Evolutionary conservation across 92 coral and sea anemone genomes (phyloP).

Genomic region (Palythoa grandiflora): DNA sequence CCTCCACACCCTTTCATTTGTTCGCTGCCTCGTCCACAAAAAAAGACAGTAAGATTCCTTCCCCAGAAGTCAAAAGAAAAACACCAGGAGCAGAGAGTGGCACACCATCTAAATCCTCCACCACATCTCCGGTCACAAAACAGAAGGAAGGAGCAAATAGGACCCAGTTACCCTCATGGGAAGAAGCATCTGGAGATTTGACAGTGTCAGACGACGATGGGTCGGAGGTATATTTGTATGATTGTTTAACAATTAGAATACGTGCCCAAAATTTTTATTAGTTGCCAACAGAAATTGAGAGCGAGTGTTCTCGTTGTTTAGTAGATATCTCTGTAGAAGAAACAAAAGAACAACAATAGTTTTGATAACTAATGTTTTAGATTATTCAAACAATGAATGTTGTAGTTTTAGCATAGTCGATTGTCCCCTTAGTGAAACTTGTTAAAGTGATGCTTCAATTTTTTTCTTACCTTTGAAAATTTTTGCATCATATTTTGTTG

Average conservation of each 20-base stretch:
- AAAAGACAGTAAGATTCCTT: slow-evolving; percentile 15
- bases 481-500: neutral
- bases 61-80: neutral
- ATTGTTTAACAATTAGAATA: neutral
- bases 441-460: too few species aligned
- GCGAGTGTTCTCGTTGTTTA: neutral
- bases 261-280: neutral
- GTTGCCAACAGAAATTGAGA: too few species aligned
- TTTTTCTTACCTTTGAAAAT: neutral
- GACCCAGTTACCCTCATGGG: slow-evolving; percentile 1
- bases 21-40: slow-evolving; percentile 41
- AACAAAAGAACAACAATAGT: too few species aligned
- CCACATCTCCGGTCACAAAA: neutral
- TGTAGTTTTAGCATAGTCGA: too few species aligned
- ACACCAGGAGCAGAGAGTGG: neutral
- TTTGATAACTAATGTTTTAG: too few species aligned
- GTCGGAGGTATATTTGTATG: slow-evolving; percentile 23
- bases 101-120: neutral
- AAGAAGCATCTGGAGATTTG: slow-evolving; percentile 12
- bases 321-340: too few species aligned
- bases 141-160: slow-evolving; percentile 1
- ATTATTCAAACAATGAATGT: too few species aligned
- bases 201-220: slow-evolving; percentile 22
- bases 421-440: too few species aligned
- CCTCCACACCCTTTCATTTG: slow-evolving; percentile 42